These are phyloP conservation scores for Drosophila triauraria DNA, from an alignment of 1,140 invertebrate genomes.

Conservation along the genomic window DNA sequence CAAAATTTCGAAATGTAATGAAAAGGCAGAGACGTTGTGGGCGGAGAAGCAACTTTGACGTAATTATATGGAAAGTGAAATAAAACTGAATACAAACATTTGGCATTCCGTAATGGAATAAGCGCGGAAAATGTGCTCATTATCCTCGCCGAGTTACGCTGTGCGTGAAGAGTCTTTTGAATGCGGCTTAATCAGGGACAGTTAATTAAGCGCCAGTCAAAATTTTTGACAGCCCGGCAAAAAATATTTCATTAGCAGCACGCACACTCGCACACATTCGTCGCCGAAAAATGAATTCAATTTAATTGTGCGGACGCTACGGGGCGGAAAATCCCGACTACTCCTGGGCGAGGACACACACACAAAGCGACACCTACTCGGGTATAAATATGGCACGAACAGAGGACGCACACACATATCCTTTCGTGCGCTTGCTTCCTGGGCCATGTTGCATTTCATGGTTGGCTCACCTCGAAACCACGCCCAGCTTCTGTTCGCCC, in stretches of 20 bases:
- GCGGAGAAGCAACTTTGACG: conserved; percentile 20
- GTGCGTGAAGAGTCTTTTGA: conserved; percentile 25
- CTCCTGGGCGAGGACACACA: conserved; percentile 8
- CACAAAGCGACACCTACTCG: conserved; percentile 40
- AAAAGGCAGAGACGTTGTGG: conserved; percentile 14
- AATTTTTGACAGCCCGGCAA: conserved; percentile 32
- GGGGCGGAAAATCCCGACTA: conserved; percentile 19
- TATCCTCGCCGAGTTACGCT: not conserved
- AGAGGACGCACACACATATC: conserved; percentile 24
- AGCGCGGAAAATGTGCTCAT: conserved; percentile 8
- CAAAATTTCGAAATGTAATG: conserved; percentile 32
- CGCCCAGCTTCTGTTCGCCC: conserved; percentile 32
- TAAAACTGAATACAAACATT: conserved; percentile 32
- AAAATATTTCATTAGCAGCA: conserved; percentile 45
- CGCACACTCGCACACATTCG: conserved; percentile 5
- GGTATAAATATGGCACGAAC: conserved; percentile 29
- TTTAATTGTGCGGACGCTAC: conserved; percentile 38
- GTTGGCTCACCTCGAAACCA: conserved; percentile 58
- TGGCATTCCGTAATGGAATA: conserved; percentile 23
- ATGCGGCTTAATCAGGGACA: conserved; percentile 41
- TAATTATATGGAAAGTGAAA: conserved; percentile 34
- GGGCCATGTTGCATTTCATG: conserved; percentile 65
- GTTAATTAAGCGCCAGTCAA: conserved; percentile 52
- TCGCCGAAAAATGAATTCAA: conserved; percentile 30
- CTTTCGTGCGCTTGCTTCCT: conserved; percentile 13